Base-by-base conservation (phyloP, 1,140 invertebrate genomes). In the Grapholita molesta region DNA sequence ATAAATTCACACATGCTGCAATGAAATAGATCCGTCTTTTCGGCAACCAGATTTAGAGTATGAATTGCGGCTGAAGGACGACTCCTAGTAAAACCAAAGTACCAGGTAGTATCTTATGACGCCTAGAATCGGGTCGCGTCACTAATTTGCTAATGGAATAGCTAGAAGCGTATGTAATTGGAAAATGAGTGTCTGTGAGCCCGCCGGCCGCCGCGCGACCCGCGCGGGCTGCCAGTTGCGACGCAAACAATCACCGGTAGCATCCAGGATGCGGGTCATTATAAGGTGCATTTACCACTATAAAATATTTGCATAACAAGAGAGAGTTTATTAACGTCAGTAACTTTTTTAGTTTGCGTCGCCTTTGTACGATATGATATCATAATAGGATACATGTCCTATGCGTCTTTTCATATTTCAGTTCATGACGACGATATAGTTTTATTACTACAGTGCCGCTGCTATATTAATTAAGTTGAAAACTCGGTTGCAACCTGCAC, bases 211-310 rank as follows among this genome's bases (percentile, higher is more conserved):
- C 55, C 33, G 72, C 71, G 75, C 75, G 79, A 75, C 71, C 71
- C 68, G 33, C 35, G 25, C 28, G 25, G 52, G 30, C 21, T 61
- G 21, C 30, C 68, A 57, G 71, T 78, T 81, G 72, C 77, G 70
- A 78, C 76, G 81, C 67, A 76, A 74, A 81, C 73, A 76, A 76
- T 76, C 76, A 72, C 71, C 78, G 71, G 52, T 69, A 68, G 70
- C 76, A 28, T 65, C 38, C 52, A 77, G 77, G 79, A 89, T 89
- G 86, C 86, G 86, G 86, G 86, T 84, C 74, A 83, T 86, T 86
- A 83, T 79, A 69, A 76, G 71, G 68, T 72, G 75, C 77, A 79
- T 68, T 79, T 33, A 32, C 33, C 23, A 32, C 24, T 61, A 15
- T 61, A 61, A 57, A 61, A 25, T 28, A 61, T 61, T 61, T 61